Base-by-base conservation (phyloP, 2,113 vertebrate species). In the Saguinus midas region DNA sequence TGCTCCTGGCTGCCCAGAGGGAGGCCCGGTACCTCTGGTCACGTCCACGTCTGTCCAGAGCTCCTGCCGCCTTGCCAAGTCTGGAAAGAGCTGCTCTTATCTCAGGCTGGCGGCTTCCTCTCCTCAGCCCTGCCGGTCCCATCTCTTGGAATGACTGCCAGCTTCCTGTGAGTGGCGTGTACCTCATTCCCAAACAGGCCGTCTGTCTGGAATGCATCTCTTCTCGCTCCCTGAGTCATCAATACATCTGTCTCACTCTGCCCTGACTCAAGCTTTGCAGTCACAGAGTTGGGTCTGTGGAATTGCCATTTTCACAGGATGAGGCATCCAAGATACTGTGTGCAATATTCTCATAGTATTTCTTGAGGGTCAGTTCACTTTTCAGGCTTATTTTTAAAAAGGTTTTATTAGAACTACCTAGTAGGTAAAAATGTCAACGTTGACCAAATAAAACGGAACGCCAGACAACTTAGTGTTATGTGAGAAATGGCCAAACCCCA, bases 261-360 rank as follows among this genome's bases (percentile, higher is more conserved):
- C 11, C 21, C 14, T 89, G 92, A 97, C 85, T 96, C 87, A 78
- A 43, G 66, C 73, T 87, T 58, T 43, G 45, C n/a, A 73, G 58
- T 29, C 61, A 45, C 18, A 68, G 81, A 50, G 35, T 8, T 48
- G 78, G 76, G 43, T 79, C 57, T 68, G 48, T 20, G 85, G 25
- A 10, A 35, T 13, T 37, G 55, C 61, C 3, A 0, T 86, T 75
- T 64, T 40, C 87, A 37, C 0, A 8, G 40, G 70, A 37, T 14
- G 37, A 72, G 8, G 72, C 6, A 52, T 58, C 66, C 43, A 37
- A 25, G 43, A 52, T 9, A 21, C 35, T 12, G 21, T 29, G 40
- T 4, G 20, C 35, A 12, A 37, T 17, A 29, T 37, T 66, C 86
- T 81, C 88, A 37, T 1, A 17, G 18, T 27, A 29, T 68, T 87